These are phyloP conservation scores for Cyrtodaria siliqua DNA, from an alignment of 2,888 invertebrate genomes.

Conservation along the genomic window DNA sequence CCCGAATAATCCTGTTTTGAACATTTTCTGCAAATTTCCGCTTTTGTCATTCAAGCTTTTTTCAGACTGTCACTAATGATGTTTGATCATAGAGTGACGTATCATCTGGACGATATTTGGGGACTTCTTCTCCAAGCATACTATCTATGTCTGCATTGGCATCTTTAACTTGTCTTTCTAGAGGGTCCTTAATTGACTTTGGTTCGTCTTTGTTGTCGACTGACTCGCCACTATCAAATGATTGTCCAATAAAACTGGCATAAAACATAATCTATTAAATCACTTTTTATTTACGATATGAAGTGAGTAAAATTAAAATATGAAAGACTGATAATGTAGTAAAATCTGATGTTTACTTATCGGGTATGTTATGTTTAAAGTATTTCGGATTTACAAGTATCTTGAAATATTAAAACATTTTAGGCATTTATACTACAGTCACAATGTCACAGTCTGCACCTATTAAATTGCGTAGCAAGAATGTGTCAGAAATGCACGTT, in stretches of 20 bases:
- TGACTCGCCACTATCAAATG: slow-evolving; percentile 47
- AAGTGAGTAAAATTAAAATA: too few species aligned
- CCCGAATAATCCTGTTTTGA: slow-evolving; percentile 47
- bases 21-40: slow-evolving; percentile 44
- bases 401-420: too few species aligned
- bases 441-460: too few species aligned
- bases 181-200: slow-evolving; percentile 24
- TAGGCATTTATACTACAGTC: too few species aligned
- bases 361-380: too few species aligned
- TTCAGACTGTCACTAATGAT: slow-evolving; percentile 33
- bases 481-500: too few species aligned
- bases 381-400: too few species aligned
- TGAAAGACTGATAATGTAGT: too few species aligned
- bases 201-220: slow-evolving; percentile 43
- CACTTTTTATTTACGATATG: too few species aligned
- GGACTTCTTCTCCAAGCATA: slow-evolving; percentile 34
- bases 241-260: slow-evolving; percentile 55
- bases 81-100: slow-evolving; percentile 23
- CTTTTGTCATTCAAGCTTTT: slow-evolving; percentile 9
- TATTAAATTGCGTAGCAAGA: too few species aligned
- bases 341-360: too few species aligned
- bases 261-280: too few species aligned
- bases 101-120: slow-evolving; percentile 43
- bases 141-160: slow-evolving; percentile 16
- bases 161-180: slow-evolving; percentile 20